Evolutionary conservation across 2,797 vertebrate genomes (phyloP).

Genomic region (Eospalax fontanierii): DNA sequence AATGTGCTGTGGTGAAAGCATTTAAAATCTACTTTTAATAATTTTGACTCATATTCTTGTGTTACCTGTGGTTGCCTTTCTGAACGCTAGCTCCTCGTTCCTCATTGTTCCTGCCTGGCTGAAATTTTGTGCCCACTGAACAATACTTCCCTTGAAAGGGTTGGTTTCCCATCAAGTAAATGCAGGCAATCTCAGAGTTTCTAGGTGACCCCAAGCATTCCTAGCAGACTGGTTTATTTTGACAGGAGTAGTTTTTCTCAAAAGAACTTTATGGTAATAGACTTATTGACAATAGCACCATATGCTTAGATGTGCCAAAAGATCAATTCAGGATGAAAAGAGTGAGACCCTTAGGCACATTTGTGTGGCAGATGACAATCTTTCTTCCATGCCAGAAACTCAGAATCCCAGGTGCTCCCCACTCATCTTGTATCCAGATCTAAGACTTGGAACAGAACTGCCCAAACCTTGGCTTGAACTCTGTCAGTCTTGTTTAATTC

Average conservation of each 20-base stretch:
- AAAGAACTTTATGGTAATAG: not conserved
- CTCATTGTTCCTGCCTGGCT: not conserved
- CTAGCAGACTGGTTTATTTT: constrained; percentile 12
- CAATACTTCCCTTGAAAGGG: not conserved
- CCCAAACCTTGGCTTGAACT: not conserved
- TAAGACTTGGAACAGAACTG: not conserved
- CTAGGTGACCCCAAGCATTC: not conserved
- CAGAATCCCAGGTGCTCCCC: not conserved
- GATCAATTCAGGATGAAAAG: not conserved
- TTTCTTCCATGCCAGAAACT: not conserved
- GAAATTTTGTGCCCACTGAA: not conserved
- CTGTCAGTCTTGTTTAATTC: not conserved
- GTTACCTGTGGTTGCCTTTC: not conserved
- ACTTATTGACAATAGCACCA: not conserved
- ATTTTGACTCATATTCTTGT: not conserved
- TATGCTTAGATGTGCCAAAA: not conserved
- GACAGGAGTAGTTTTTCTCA: not conserved
- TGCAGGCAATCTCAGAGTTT: not conserved
- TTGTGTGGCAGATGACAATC: not conserved
- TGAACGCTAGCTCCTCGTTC: too few relatives aligned
- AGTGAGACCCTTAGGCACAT: not conserved
- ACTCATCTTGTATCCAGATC: not conserved
- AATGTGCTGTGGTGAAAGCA: not conserved
- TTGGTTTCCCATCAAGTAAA: not conserved
- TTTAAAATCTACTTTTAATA: not conserved